A percentile compares a stretch with the other conserved stretches of the same genome.
Evolutionary conservation across 1,140 invertebrate genomes (phyloP).

Genomic region (Nilaparvata lugens): DNA sequence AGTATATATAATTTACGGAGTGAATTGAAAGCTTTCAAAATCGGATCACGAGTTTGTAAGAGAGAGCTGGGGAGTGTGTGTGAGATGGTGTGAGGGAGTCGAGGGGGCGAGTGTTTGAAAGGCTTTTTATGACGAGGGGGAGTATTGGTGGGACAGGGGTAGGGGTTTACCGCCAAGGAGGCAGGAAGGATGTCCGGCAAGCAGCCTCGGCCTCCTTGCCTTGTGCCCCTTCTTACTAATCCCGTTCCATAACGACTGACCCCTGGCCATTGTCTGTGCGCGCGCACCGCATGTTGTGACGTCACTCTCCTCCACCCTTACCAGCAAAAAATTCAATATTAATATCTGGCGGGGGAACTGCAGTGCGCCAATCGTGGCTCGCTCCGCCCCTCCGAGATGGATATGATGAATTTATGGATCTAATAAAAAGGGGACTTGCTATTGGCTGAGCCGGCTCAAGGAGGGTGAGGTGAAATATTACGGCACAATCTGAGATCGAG

Average conservation of each 20-base stretch:
- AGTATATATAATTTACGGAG: slow-evolving; percentile 2
- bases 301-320: background rate
- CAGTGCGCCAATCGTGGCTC: slow-evolving; percentile 13
- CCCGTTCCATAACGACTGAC: slow-evolving; percentile 11
- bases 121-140: background rate
- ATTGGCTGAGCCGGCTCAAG: slow-evolving; percentile 8
- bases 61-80: no score
- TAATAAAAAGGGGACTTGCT: slow-evolving; percentile 24
- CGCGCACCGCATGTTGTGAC: slow-evolving; percentile 4
- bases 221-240: slow-evolving; percentile 3
- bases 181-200: slow-evolving; percentile 1
- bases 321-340: slow-evolving; percentile 27
- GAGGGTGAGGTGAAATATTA: slow-evolving; percentile 11
- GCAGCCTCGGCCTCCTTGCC: background rate
- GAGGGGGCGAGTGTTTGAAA: background rate
- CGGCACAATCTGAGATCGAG: slow-evolving; percentile 8
- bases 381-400: slow-evolving; percentile 5
- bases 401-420: slow-evolving; percentile 31
- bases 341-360: slow-evolving; percentile 24
- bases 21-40: slow-evolving; percentile 6
- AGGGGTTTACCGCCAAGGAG: background rate
- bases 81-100: background rate
- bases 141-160: background rate
- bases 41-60: background rate
- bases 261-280: slow-evolving; percentile 6